phyloP scores from a whole-genome alignment of 1,140 invertebrate genomes.

The Popillia japonica region DNA sequence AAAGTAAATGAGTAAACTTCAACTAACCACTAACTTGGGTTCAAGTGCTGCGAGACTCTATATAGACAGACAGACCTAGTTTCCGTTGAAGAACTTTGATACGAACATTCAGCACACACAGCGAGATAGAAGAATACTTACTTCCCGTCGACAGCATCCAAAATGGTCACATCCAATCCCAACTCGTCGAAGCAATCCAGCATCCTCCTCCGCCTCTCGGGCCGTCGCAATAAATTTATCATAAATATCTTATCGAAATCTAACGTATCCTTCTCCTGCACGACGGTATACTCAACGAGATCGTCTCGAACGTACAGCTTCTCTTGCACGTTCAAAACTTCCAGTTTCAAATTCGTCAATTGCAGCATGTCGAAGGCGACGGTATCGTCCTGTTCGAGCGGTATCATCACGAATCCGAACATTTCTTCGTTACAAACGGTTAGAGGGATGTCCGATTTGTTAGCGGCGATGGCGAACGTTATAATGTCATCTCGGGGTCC shows the following conservation, averaged over 20 bases:
- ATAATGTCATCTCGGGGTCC: slow-evolving; percentile 95
- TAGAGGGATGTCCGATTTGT: slow-evolving; percentile 74
- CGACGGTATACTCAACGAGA: slow-evolving; percentile 60
- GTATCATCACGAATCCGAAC: slow-evolving; percentile 86
- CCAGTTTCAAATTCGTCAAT: slow-evolving; percentile 80
- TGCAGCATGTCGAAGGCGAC: slow-evolving; percentile 73
- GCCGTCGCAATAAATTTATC: slow-evolving; percentile 88
- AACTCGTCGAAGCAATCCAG: slow-evolving; percentile 78
- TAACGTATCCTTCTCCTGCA: slow-evolving; percentile 67
- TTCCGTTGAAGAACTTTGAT: too few species aligned
- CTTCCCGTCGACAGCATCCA: slow-evolving; percentile 92
- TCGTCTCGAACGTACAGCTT: slow-evolving; percentile 54
- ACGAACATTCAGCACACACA: not conserved
- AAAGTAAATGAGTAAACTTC: too few species aligned
- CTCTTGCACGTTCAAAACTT: slow-evolving; percentile 66
- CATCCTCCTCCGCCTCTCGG: slow-evolving; percentile 84
- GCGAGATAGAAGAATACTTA: slow-evolving; percentile 60
- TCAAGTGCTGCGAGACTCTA: too few species aligned
- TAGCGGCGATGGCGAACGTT: slow-evolving; percentile 88
- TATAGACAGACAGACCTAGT: too few species aligned
- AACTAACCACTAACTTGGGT: too few species aligned
- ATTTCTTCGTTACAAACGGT: slow-evolving; percentile 81
- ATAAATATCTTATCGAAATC: slow-evolving; percentile 85
- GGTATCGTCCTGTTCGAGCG: slow-evolving; percentile 75
- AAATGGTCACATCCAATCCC: slow-evolving; percentile 75